A percentile compares a stretch with the other conserved stretches of the same genome.
phyloP scores from a whole-genome alignment of 2,797 vertebrate species.

The Urocyon cinereoargenteus region DNA sequence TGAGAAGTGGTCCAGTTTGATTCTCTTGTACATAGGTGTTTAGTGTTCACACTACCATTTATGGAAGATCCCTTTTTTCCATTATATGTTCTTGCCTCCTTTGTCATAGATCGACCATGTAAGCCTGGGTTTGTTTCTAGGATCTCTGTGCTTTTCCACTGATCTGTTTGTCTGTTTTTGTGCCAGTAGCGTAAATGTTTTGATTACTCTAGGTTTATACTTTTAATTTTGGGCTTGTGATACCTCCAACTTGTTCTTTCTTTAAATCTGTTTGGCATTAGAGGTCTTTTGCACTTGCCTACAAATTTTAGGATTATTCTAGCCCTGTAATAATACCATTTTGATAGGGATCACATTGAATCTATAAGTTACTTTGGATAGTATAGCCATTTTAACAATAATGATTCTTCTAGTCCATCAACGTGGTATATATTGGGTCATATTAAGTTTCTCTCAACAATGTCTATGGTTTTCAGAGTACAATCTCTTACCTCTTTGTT shows the following conservation, averaged over 20 bases:
- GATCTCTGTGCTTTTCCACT: neutral
- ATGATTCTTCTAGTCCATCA: neutral
- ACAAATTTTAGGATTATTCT: neutral
- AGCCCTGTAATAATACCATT: neutral
- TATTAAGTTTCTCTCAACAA: neutral
- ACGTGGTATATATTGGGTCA: neutral
- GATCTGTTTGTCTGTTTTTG: neutral
- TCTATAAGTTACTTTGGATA: neutral
- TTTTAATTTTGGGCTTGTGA: neutral
- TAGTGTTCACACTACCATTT: neutral
- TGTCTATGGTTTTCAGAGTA: neutral
- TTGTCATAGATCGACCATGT: neutral
- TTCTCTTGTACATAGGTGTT: neutral
- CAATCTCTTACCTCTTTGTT: neutral
- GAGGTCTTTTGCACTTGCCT: neutral
- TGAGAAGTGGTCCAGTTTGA: neutral
- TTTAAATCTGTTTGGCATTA: neutral
- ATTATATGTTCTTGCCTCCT: neutral
- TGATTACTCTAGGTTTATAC: neutral
- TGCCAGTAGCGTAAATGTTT: neutral
- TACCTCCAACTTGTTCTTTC: neutral
- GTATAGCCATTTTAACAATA: neutral
- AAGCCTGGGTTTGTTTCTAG: neutral
- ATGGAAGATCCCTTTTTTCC: neutral
- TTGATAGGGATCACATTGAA: neutral